Percentiles rank a stretch among this genome's conserved stretches.
These are phyloP conservation scores for Brienomyrus brachyistius DNA, from an alignment of 2,113 vertebrate species.

Conservation along the genomic window DNA sequence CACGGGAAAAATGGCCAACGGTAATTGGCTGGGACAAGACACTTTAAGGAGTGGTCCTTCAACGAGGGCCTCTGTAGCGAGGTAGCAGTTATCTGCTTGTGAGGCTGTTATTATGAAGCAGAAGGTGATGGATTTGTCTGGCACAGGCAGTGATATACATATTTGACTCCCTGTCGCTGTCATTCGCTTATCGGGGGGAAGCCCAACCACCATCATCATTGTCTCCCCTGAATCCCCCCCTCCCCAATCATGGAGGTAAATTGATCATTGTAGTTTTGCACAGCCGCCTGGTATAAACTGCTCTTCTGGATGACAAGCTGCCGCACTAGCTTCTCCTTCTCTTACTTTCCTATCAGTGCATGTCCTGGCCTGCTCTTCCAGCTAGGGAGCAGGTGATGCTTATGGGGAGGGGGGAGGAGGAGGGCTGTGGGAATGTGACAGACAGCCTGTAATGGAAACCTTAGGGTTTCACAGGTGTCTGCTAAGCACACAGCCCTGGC, in stretches of 20 bases:
- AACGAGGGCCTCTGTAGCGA: not conserved
- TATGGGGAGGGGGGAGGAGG: not conserved
- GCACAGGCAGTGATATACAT: not conserved
- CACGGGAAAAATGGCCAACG: not conserved
- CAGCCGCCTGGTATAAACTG: not conserved
- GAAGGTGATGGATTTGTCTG: not conserved
- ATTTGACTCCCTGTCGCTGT: not conserved
- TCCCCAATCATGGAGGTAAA: not conserved
- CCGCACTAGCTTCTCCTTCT: not conserved
- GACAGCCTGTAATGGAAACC: not conserved
- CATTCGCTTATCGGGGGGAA: not conserved
- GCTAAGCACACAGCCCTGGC: not conserved
- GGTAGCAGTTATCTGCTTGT: not conserved
- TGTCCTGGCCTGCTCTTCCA: not conserved
- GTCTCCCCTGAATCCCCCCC: not conserved
- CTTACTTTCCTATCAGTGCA: not conserved
- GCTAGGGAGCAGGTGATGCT: not conserved
- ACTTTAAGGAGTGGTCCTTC: not conserved
- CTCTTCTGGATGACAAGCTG: not conserved
- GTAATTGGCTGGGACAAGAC: not conserved
- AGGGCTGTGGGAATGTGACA: not conserved
- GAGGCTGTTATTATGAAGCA: not conserved
- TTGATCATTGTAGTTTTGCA: not conserved
- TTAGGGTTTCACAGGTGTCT: not conserved
- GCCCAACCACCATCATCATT: not conserved